Conservation (phyloP, 2,888 invertebrate species). For the Yponomeuta cagnagella region DNA sequence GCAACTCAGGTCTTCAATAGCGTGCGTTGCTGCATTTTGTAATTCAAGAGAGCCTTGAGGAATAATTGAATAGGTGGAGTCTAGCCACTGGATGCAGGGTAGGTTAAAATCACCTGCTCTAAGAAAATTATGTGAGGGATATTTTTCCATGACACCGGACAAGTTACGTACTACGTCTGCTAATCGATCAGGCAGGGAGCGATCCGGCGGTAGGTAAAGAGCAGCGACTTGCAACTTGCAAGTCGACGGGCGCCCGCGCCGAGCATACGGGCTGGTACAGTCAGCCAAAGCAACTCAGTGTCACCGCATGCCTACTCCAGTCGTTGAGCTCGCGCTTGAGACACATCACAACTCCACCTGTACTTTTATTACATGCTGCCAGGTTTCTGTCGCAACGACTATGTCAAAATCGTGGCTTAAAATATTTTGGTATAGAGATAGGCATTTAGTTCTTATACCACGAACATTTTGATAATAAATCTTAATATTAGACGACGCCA, state of each 20-base stretch:
- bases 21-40: neutral
- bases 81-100: neutral
- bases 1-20: neutral
- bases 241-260: neutral
- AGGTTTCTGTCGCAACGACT: constrained; percentile 12
- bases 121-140: constrained; percentile 5
- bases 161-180: neutral
- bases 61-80: neutral
- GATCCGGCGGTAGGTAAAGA: neutral
- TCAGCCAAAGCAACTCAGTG: neutral
- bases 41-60: constrained; percentile 7
- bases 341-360: neutral
- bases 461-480: constrained; percentile 23
- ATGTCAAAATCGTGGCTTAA: constrained; percentile 22
- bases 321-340: neutral
- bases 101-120: constrained; percentile 10
- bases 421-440: constrained; percentile 21
- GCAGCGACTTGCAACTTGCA: neutral
- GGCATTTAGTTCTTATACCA: constrained; percentile 20
- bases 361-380: constrained; percentile 18
- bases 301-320: neutral
- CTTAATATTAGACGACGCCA: neutral
- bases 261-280: neutral
- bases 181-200: neutral
- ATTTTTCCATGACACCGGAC: neutral